Evolutionary conservation across 2,888 invertebrate species (phyloP), one percentile per base, ranked within the genome.

Genomic region (Drosophila maculinotata): DNA sequence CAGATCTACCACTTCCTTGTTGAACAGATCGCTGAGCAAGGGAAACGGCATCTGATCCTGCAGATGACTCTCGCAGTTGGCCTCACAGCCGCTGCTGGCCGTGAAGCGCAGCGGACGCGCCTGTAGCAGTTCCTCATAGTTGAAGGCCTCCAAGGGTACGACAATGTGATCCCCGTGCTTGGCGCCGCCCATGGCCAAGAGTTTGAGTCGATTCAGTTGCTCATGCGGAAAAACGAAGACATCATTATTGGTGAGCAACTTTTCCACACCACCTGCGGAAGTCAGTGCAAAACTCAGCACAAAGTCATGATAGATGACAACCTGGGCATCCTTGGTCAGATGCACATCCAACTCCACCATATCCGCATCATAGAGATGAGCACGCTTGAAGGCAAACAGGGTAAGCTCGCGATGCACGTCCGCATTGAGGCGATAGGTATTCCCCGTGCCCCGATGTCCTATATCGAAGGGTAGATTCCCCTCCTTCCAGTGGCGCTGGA

Each of bases 261-360:
- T 95, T 89, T 96, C 96, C 4, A 65, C 39, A 7, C n/a, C 17
- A 1, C 49, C 26, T 0, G 26, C 23, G 82, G 94, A 94, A 92
- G 95, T 96, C 92, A 97, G 93, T 15, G 96, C 95, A 87, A 99
- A 96, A 88, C 96, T 96, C 23, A 98, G 96, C 91, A 96, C 94
- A 92, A 96, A 98, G 91, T 99, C 99, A 91, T 99, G 99, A 92
- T 98, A 67, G 84, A 99, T 95, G 54, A 99, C 96, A 14, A 97
- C 97, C 79, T 97, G 94, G 90, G 95, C 93, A 91, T 99, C 99
- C 92, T 97, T 97, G 75, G 97, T 97, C 65, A 99, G 93, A 90
- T 98, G 98, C 30, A 99, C 98, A 93, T 99, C 99, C 92, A 99
- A 97, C 92, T 99, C 99, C 47, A 99, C 96, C 93, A 97, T 96